Conservation (phyloP, 2,797 vertebrate genomes). For the Myotis planiceps region DNA sequence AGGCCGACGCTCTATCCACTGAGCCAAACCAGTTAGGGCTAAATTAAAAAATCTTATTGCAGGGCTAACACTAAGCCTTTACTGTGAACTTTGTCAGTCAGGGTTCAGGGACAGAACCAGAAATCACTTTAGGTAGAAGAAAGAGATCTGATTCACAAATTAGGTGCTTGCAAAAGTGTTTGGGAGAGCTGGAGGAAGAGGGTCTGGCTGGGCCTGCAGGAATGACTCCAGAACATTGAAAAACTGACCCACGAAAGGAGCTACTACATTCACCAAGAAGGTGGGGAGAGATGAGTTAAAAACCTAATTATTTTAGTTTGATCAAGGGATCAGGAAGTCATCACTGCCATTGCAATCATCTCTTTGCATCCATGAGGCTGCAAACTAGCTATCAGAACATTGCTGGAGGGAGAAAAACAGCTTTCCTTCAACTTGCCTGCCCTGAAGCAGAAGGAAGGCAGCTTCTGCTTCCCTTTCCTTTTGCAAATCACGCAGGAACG, state of each 20-base stretch:
- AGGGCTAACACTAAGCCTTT: neutral
- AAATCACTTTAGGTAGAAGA: neutral
- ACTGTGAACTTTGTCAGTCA: neutral
- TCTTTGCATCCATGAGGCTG: neutral
- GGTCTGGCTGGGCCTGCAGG: neutral
- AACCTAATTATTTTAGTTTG: neutral
- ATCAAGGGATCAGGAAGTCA: neutral
- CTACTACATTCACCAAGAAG: neutral
- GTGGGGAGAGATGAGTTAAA: neutral
- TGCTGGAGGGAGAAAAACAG: neutral
- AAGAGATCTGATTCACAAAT: neutral
- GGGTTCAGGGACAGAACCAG: neutral
- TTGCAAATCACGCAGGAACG: neutral
- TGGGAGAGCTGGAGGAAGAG: neutral
- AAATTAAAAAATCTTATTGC: neutral
- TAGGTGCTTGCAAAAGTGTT: neutral
- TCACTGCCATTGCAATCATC: neutral
- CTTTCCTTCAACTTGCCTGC: neutral
- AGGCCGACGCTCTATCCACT: no score
- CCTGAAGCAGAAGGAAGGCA: neutral
- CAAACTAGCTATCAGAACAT: neutral
- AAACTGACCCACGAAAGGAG: neutral
- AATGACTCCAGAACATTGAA: neutral
- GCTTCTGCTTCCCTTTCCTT: neutral
- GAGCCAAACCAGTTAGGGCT: no score